Base-by-base conservation (phyloP, 2,888 invertebrate species). In the Portevinia maculata region DNA sequence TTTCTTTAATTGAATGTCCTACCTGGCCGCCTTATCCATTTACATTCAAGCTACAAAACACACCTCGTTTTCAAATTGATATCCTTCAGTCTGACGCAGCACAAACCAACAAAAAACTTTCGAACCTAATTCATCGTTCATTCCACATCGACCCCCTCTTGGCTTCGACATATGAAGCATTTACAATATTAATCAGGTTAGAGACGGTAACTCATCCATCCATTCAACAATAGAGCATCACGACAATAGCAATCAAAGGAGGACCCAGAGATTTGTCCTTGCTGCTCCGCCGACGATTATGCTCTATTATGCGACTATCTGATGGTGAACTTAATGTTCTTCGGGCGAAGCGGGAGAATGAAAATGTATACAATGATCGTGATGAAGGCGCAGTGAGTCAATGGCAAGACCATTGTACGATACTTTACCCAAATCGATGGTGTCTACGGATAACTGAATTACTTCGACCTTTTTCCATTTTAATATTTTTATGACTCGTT, bases 121-220 rank as follows among this genome's bases (percentile, higher is more conserved):
- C 50, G 50, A 75, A 44, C 69, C 74, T 50, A 55, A 62, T 64
- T 59, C 69, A 75, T 74, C 48, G 28, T 41, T 50, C 44, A 41
- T 50, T 57, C 46, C 24, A 60, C 7, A 2, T 65, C 39, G 44
- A n/a, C 24, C 5, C 37, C 5, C 39, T 1, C 46, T n/a, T 34
- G 32, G 28, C 21, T 30, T 15, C 79, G 17, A 70, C 59, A 76
- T 70, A 37, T 59, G 55, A 5, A 62, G 46, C 69, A 55, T 59
- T 60, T 55, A 83, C 76, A 76, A 83, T 70, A 71, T 78, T 78
- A 83, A 83, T 62, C 60, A 67, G 60, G 30, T 65, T 67, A 67
- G 78, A 67, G 71, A 78, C 71, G 67, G 53, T 71, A 71, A 71
- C 78, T 78, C 71, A 78, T 62, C 71, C 71, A 78, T 62, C 71